These are phyloP conservation scores for Glaucomys volans DNA, from an alignment of 2,113 vertebrate genomes.

Conservation along the genomic window DNA sequence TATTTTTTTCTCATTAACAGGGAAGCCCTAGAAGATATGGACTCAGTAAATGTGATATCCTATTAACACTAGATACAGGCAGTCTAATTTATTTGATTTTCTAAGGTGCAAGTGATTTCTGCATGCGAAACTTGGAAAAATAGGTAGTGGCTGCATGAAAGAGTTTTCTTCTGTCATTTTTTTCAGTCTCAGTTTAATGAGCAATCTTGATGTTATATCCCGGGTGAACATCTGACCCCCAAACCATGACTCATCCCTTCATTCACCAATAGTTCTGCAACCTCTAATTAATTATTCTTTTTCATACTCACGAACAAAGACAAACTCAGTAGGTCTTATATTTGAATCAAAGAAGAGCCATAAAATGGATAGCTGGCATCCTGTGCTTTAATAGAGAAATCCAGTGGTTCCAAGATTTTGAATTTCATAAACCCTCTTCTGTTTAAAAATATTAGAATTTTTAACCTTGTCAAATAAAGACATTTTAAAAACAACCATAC, in stretches of 20 bases:
- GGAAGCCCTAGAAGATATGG: neutral
- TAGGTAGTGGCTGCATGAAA: neutral
- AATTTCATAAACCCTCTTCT: neutral
- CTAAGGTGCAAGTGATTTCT: neutral
- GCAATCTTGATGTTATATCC: slow-evolving; percentile 15
- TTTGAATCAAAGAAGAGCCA: slow-evolving; percentile 51
- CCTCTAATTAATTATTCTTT: slow-evolving; percentile 29
- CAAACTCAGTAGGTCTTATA: neutral
- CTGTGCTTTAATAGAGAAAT: neutral
- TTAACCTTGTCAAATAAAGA: slow-evolving; percentile 41
- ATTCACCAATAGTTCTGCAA: neutral
- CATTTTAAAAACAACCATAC: neutral
- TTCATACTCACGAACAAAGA: neutral
- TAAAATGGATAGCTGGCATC: neutral
- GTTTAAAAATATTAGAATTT: neutral
- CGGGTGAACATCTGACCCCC: neutral
- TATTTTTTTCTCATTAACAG: neutral
- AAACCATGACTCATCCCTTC: neutral
- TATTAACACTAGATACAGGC: neutral
- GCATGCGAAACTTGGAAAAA: neutral
- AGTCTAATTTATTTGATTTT: slow-evolving; percentile 18
- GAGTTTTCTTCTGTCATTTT: neutral
- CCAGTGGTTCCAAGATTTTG: neutral
- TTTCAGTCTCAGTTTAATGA: neutral
- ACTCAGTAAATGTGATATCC: neutral